Evolutionary conservation across 2,113 vertebrate species (phyloP), one percentile per base, ranked within the genome.

Genomic region (Barbus barbus): DNA sequence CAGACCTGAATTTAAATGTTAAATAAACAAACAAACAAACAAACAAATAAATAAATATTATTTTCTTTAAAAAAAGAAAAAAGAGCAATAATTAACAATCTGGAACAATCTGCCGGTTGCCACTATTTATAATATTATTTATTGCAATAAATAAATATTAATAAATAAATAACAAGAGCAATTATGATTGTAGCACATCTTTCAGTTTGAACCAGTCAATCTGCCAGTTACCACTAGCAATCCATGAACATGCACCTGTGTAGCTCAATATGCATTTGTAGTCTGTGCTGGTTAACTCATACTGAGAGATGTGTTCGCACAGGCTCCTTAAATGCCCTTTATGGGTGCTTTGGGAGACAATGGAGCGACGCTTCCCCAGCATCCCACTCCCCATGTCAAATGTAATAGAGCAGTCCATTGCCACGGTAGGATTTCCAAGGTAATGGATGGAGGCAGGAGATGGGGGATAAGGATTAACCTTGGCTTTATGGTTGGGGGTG

Each of bases 301-400:
- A 87, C 79, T 86, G 90, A 94, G 93, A 89, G 90, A 92, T 91
- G 87, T 92, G 91, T 89, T 89, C 89, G 90, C 92, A 91, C 91
- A 86, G 85, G 89, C 44, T 86, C 87, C 90, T 91, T 91, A 91
- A 93, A 85, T 85, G 92, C 91, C 92, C 93, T 94, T 94, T 94
- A 93, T 94, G 92, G 92, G 88, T 94, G 91, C 94, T 94, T 93
- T 91, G 90, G 91, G 92, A 94, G 91, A 94, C 93, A 94, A 94
- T 94, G 92, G 92, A 90, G 91, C 91, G 86, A 91, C 38, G 78
- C 89, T 88, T 85, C 69, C 83, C 86, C 60, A 81, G 81, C 84
- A 86, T 77, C 77, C 81, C 82, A 81, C 84, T 84, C 84, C 87
- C 84, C 89, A 86, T 86, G 86, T 84, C 86, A 89, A 87, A 90